Base-by-base conservation (phyloP, 2,113 vertebrate species). In the Carlito syrichta region DNA sequence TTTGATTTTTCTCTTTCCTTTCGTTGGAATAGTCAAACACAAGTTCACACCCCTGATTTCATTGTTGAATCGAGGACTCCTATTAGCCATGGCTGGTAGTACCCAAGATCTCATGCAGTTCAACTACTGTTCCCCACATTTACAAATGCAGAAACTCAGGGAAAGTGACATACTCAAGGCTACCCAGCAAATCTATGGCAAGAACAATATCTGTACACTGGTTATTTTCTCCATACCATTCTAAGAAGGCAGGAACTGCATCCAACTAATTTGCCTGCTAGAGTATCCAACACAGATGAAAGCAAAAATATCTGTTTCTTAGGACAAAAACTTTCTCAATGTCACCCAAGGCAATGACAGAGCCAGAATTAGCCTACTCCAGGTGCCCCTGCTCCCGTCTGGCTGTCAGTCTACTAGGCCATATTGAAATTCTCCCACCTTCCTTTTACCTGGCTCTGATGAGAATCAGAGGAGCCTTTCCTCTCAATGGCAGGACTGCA, bases 11-110 rank as follows among this genome's bases (percentile, higher is more conserved):
- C 58, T 68, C 50, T 85, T 56, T n/a, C 69, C 84, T 97, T 88
- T 89, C 38, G 35, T 78, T 17, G 38, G 52, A 81, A 79, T 5
- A 38, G 20, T 69, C 58, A 68, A 73, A 68, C 27, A 69, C 40
- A 92, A 92, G 30, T 66, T 92, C 85, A 86, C 69, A 77, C n/a
- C 23, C 87, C 82, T 71, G n/a, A 95, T 86, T 96, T 92, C 62
- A 27, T 3, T 63, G 23, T 45, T 86, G 54, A 92, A 68, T 8
- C 91, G 43, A 40, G 38, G 13, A 83, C 56, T 95, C 54, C 66
- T 89, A 30, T 86, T 86, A 95, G 32, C 12, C 50, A 63, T 43
- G 60, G 30, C 14, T 79, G 20, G 43, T 40, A 84, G 19, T 56
- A 89, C 38, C 23, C 62, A 92, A 86, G 52, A 81, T 23, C 12